A percentile compares a stretch with the other conserved stretches of the same genome.
phyloP scores from a whole-genome alignment of 1,140 invertebrate species.

The Eriosoma lanigerum region DNA sequence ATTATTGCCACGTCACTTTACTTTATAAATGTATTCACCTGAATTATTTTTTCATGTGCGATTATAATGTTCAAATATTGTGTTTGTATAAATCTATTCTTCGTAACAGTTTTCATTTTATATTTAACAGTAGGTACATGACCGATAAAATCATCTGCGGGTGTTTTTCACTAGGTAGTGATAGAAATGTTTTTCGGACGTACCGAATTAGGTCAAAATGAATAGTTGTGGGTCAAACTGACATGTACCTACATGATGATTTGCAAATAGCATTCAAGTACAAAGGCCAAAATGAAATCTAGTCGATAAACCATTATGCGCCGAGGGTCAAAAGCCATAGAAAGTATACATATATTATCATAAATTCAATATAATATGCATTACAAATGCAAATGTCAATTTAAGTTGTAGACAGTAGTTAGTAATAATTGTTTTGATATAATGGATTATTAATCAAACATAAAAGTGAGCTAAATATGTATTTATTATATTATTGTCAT shows the following conservation, averaged over 20 bases:
- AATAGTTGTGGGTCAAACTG: conserved; percentile 6
- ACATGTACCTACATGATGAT: conserved; percentile 2
- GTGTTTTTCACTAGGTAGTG: neutral
- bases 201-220: neutral
- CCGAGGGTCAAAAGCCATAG: neutral
- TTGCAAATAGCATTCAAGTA: conserved; percentile 24
- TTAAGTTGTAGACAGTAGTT: no score
- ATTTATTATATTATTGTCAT: neutral
- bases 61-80: neutral
- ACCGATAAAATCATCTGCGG: neutral
- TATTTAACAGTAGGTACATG: neutral
- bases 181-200: conserved; percentile 1
- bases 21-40: neutral
- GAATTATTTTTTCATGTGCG: neutral
- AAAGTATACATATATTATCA: neutral
- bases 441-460: neutral
- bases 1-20: neutral
- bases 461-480: neutral
- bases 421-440: no score
- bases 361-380: neutral
- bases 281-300: conserved; percentile 39
- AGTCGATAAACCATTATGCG: neutral
- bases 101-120: neutral
- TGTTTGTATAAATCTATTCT: neutral
- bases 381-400: no score